Conservation (phyloP, 2,797 vertebrate species). For the Scarus forsteni region DNA sequence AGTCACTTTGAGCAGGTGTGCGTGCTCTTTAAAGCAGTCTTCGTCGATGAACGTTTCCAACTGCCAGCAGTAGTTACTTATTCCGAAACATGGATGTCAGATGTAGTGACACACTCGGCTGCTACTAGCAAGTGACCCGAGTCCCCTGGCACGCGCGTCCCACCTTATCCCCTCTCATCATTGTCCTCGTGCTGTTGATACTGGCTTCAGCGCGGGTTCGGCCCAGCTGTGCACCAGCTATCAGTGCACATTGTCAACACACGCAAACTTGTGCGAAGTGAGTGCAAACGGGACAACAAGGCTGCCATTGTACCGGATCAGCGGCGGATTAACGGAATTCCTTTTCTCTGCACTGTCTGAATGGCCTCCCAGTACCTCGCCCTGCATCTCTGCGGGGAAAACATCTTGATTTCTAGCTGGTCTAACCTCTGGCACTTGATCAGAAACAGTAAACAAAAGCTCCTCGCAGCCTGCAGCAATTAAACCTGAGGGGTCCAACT, state of each 20-base stretch:
- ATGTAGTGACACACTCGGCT: slow-evolving; percentile 16
- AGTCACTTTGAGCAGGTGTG: neutral
- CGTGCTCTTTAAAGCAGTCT: slow-evolving; percentile 35
- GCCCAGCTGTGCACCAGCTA: slow-evolving; percentile 35
- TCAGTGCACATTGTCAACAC: slow-evolving; percentile 47
- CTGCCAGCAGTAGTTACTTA: slow-evolving; percentile 10
- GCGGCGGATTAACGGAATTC: slow-evolving; percentile 87
- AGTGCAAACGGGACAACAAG: slow-evolving; percentile 85
- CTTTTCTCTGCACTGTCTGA: slow-evolving; percentile 82
- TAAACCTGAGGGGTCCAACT: slow-evolving; percentile 14
- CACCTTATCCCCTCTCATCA: neutral
- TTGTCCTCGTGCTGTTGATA: neutral
- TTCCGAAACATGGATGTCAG: slow-evolving; percentile 2
- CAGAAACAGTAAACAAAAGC: slow-evolving; percentile 12
- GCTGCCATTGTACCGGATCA: slow-evolving; percentile 88
- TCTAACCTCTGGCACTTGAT: slow-evolving; percentile 44
- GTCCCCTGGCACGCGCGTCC: slow-evolving; percentile 9
- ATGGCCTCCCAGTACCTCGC: slow-evolving; percentile 74
- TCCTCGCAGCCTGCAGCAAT: slow-evolving; percentile 1
- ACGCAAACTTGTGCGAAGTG: slow-evolving; percentile 77
- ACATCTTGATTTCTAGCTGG: slow-evolving; percentile 49
- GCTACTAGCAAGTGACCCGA: slow-evolving; percentile 6
- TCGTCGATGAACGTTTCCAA: slow-evolving; percentile 55
- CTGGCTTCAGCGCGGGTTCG: slow-evolving; percentile 15
- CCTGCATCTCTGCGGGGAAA: slow-evolving; percentile 33